phyloP scores from a whole-genome alignment of 2,113 vertebrate genomes.

The Talpa occidentalis region DNA sequence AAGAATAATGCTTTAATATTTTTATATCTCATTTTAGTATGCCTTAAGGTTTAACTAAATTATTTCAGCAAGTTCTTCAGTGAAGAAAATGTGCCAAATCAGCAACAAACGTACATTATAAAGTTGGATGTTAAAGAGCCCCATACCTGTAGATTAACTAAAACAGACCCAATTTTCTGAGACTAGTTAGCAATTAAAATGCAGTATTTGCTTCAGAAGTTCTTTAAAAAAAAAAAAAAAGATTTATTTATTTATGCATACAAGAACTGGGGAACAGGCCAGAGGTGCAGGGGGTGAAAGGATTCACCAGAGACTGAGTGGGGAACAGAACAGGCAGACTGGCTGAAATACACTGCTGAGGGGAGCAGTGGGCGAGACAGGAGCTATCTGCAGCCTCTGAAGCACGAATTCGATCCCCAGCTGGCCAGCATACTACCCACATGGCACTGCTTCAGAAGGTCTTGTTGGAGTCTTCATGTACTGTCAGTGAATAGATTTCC shows the following conservation, averaged over 20 bases:
- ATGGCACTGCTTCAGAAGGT: background rate
- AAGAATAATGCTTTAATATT: background rate
- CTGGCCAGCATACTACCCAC: too few relatives aligned
- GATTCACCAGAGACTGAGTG: too few relatives aligned
- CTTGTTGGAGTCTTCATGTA: background rate
- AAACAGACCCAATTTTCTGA: background rate
- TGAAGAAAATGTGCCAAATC: background rate
- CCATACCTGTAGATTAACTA: background rate
- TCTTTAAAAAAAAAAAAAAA: too few relatives aligned
- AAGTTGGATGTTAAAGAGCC: background rate
- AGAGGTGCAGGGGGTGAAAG: too few relatives aligned
- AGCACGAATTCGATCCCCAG: too few relatives aligned
- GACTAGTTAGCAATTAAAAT: background rate
- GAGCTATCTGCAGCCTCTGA: too few relatives aligned
- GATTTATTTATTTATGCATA: too few relatives aligned
- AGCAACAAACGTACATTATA: background rate
- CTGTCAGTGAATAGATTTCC: background rate
- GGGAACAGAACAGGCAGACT: too few relatives aligned
- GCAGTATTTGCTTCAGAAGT: background rate
- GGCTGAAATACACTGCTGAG: too few relatives aligned
- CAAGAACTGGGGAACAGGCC: too few relatives aligned
- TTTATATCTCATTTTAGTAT: slow-evolving; percentile 12
- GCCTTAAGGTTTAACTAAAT: background rate
- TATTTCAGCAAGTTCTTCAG: background rate
- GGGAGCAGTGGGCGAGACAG: too few relatives aligned